Base-by-base conservation (phyloP, 2,888 invertebrate species). In the Tachystola acroxantha region DNA sequence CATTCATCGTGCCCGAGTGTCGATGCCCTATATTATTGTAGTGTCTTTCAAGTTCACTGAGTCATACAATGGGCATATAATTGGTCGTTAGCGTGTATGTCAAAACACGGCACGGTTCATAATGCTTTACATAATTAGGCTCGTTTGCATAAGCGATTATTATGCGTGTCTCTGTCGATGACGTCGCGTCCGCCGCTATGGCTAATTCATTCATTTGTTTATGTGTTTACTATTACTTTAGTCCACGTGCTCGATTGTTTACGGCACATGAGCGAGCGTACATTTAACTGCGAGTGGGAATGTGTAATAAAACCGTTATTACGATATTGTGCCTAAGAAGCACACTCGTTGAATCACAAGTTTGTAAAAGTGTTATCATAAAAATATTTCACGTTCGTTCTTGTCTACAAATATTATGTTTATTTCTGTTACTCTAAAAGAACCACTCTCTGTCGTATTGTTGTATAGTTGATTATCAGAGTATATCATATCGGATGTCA, bases 111-210 rank as follows among this genome's bases (percentile, higher is more conserved):
- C 62, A 50, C 59, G 59, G 67, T 64, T 73, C 76, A 74, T 77
- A 74, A 71, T 64, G 71, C 64, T 84, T 80, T 79, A 82, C 82
- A 85, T 84, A 85, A 85, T 82, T 81, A 75, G 72, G 51, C 50
- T 76, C 70, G 80, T 85, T 84, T 76, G 82, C 82, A 81, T 85
- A 81, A 78, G 67, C 68, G 72, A 80, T 85, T 77, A 82, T 78
- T 73, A 82, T 78, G 82, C 79, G 77, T 82, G 80, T 78, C 76
- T 79, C 77, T 72, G 66, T 52, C 54, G 66, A 60, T 80, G 81
- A 78, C 77, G 80, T 67, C 53, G 61, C 14, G n/a, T n/a, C n/a
- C n/a, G 50, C 49, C 63, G 67, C 70, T 74, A 72, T 78, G 69
- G 80, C 65, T 69, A 78, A 81, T 78, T 75, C 80, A 80, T 80